phyloP scores from a whole-genome alignment of 2,888 invertebrate species.

The Gastracanthus pulcherrimus region DNA sequence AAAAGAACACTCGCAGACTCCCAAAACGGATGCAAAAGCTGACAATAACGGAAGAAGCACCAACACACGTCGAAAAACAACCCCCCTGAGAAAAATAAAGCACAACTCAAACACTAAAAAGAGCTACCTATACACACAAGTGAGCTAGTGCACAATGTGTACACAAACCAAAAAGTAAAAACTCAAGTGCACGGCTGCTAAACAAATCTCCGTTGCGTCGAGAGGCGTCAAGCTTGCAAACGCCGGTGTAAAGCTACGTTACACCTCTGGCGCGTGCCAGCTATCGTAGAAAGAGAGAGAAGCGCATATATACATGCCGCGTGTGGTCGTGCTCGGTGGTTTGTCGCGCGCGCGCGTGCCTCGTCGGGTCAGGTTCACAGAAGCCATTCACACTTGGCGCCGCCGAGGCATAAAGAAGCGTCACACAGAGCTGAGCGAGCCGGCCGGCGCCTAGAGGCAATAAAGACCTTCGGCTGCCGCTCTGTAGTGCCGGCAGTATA shows the following conservation, averaged over 20 bases:
- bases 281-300: too few species aligned
- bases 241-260: not conserved
- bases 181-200: constrained; percentile 58
- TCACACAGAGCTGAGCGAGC: constrained; percentile 5
- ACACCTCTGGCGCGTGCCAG: too few species aligned
- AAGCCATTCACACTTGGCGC: constrained; percentile 70
- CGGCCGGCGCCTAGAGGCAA: constrained; percentile 68
- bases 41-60: too few species aligned
- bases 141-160: too few species aligned
- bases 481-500: too few species aligned
- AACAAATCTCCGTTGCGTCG: constrained; percentile 60
- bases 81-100: too few species aligned
- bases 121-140: too few species aligned
- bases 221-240: not conserved
- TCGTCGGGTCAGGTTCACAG: constrained; percentile 67
- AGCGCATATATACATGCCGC: not conserved
- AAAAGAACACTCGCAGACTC: too few species aligned
- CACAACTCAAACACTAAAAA: too few species aligned
- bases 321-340: constrained; percentile 57
- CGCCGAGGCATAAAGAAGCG: constrained; percentile 63
- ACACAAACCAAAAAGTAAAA: too few species aligned
- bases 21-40: too few species aligned
- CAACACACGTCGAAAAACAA: too few species aligned
- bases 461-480: constrained; percentile 63
- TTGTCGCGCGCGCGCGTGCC: constrained; percentile 57